Evolutionary conservation across 2,888 invertebrate genomes (phyloP).

Genomic region (Bibio marci): DNA sequence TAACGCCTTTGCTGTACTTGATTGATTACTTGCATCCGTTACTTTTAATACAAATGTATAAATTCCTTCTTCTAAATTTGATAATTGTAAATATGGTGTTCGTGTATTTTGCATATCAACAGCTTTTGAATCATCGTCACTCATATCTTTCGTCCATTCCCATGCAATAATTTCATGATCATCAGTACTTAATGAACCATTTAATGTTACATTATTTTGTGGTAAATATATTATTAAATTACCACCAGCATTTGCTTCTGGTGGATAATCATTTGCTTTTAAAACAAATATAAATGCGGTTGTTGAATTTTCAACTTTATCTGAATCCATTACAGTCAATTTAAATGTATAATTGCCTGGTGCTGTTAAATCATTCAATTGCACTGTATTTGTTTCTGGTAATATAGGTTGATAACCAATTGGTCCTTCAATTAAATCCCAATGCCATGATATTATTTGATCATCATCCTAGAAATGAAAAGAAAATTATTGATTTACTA

Average conservation of each 20-base stretch:
- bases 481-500: neutral
- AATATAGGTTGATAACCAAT: constrained; percentile 67
- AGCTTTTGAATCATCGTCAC: constrained; percentile 74
- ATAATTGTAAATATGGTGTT: constrained; percentile 73
- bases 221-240: constrained; percentile 72
- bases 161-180: constrained; percentile 85
- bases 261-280: constrained; percentile 86
- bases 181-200: constrained; percentile 81
- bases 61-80: constrained; percentile 83
- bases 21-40: constrained; percentile 79
- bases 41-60: constrained; percentile 88
- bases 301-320: constrained; percentile 70
- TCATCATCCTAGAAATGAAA: constrained; percentile 47
- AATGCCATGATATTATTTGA: constrained; percentile 72
- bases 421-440: constrained; percentile 83
- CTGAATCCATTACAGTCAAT: constrained; percentile 80
- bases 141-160: constrained; percentile 89
- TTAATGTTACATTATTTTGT: constrained; percentile 67
- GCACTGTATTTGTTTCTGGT: constrained; percentile 64
- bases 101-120: constrained; percentile 93
- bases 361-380: constrained; percentile 62
- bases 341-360: constrained; percentile 85
- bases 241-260: constrained; percentile 76
- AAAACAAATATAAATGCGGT: constrained; percentile 78
- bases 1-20: constrained; percentile 71